Percentiles rank a stretch among this genome's conserved stretches.
phyloP scores from a whole-genome alignment of 2,797 vertebrate genomes.

The Sebastes paucispinis region DNA sequence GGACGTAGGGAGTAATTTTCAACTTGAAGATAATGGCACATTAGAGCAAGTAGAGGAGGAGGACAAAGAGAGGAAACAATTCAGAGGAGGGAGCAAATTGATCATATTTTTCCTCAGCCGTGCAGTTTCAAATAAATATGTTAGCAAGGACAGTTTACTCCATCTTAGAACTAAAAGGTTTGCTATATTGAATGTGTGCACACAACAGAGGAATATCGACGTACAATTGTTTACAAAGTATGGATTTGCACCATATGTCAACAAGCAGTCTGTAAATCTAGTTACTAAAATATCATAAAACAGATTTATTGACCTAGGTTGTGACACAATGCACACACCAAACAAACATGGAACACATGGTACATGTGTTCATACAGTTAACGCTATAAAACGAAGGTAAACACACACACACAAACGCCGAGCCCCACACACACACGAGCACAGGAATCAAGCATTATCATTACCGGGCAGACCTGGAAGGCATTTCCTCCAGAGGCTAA shows the following conservation, averaged over 20 bases:
- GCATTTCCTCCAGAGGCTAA: slow-evolving; percentile 50
- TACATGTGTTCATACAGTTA: not conserved
- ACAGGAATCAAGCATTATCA: slow-evolving; percentile 17
- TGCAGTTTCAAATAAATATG: slow-evolving; percentile 2
- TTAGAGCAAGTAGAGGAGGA: not conserved
- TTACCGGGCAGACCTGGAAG: slow-evolving; percentile 11
- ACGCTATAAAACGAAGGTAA: not conserved
- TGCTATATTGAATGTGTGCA: not conserved
- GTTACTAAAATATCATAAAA: not conserved
- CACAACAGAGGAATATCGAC: not conserved
- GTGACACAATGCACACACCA: not conserved
- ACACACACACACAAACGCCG: not conserved
- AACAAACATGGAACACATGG: not conserved
- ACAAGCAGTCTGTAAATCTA: not conserved
- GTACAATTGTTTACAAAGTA: slow-evolving; percentile 9
- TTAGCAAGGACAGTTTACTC: not conserved
- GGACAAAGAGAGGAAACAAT: not conserved
- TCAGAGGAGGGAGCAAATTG: not conserved
- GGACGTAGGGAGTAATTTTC: slow-evolving; percentile 7
- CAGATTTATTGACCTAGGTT: not conserved
- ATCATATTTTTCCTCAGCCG: not conserved
- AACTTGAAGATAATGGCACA: not conserved
- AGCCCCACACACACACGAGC: not conserved
- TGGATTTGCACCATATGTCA: slow-evolving; percentile 5
- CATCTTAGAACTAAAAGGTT: not conserved